Conservation (phyloP, 1,140 invertebrate species). For the Drosophila takahashii region DNA sequence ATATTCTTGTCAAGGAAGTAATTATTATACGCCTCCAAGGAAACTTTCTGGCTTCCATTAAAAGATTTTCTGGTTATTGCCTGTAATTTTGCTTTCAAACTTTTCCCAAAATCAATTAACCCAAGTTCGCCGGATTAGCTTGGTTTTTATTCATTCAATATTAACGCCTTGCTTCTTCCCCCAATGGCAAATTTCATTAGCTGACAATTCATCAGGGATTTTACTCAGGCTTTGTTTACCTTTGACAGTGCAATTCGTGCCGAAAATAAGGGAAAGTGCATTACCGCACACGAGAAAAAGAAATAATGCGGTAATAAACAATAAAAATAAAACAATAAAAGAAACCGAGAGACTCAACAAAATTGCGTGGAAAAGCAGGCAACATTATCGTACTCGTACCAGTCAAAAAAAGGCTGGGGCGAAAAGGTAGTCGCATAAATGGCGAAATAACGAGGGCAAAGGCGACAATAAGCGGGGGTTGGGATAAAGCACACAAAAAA, state of each 20-base stretch:
- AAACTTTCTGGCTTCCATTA: slow-evolving; percentile 5
- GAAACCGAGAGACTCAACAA: slow-evolving; percentile 27
- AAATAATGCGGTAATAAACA: slow-evolving; percentile 59
- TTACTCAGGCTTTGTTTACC: slow-evolving; percentile 29
- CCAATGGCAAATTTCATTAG: slow-evolving; percentile 16
- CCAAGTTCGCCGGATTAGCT: background rate
- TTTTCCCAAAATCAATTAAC: slow-evolving; percentile 30
- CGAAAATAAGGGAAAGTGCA: slow-evolving; percentile 25
- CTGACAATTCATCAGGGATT: slow-evolving; percentile 19
- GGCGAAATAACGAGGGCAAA: slow-evolving; percentile 48
- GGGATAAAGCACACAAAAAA: slow-evolving; percentile 1
- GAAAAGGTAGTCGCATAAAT: slow-evolving; percentile 44
- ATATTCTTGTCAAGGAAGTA: background rate
- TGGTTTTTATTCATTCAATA: background rate
- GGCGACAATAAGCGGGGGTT: slow-evolving; percentile 18
- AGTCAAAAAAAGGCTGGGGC: background rate
- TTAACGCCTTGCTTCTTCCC: background rate
- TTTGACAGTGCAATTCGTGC: slow-evolving; percentile 37
- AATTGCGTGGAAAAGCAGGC: slow-evolving; percentile 46
- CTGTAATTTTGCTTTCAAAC: slow-evolving; percentile 30
- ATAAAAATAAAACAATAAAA: slow-evolving; percentile 48
- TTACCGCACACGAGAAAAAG: slow-evolving; percentile 45
- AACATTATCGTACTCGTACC: slow-evolving; percentile 24
- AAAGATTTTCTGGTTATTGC: slow-evolving; percentile 11
- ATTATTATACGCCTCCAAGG: slow-evolving; percentile 3